Conservation (phyloP, 1,140 invertebrate species). For the Diorhabda elongata region DNA sequence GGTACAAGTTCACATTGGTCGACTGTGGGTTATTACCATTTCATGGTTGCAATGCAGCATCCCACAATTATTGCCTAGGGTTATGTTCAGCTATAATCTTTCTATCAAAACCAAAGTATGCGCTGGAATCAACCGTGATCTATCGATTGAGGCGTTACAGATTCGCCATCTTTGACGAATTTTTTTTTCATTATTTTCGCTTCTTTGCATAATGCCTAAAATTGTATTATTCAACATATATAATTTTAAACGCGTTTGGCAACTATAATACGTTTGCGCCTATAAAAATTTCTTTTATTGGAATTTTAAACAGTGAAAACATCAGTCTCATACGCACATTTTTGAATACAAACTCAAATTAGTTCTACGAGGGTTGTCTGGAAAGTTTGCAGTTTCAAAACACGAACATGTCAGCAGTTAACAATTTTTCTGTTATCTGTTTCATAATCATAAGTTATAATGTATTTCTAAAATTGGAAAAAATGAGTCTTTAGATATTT, state of each 20-base stretch:
- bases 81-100: constrained; percentile 26
- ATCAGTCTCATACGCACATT: too few species aligned
- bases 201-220: constrained; percentile 18
- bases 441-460: too few species aligned
- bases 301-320: too few species aligned
- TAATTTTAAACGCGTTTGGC: constrained; percentile 10
- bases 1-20: neutral
- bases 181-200: constrained; percentile 4
- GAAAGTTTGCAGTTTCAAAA: too few species aligned
- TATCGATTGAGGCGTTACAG: constrained; percentile 23
- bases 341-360: too few species aligned
- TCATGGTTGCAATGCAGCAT: constrained; percentile 18
- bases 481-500: too few species aligned
- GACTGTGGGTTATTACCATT: constrained; percentile 21
- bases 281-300: too few species aligned
- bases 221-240: constrained; percentile 11
- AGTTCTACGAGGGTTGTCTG: too few species aligned
- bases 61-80: constrained; percentile 10
- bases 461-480: too few species aligned
- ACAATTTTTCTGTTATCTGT: too few species aligned
- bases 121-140: constrained; percentile 22
- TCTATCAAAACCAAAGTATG: constrained; percentile 30
- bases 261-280: too few species aligned
- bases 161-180: neutral
- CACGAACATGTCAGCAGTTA: too few species aligned